Base-by-base conservation (phyloP, 1,140 invertebrate genomes). In the Phymastichus coffea region DNA sequence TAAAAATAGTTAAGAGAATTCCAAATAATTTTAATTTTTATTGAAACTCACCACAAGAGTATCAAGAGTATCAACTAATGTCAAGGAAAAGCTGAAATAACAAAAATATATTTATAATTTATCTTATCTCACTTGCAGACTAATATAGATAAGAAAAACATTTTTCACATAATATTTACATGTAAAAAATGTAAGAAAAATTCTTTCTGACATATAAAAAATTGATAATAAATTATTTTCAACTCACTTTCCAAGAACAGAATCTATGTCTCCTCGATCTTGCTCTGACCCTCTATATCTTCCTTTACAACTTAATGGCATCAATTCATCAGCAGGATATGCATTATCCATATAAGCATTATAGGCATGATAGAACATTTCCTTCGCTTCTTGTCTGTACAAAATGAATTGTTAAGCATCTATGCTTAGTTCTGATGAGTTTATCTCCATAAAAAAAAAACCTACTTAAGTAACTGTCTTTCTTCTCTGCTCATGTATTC, bases 291-390 rank as follows among this genome's bases (percentile, higher is more conserved):
- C 92, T 66, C 95, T 81, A 76, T 89, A 97, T 51, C 97, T 81
- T 35, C 95, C 96, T 73, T 91, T 88, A 78, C 97, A 99, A 73
- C 90, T 95, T 22, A 99, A 81, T 2, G 97, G 97, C 95, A 98
- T 98, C 41, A 99, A 80, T 80, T 99, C 97, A 85, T 99, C 97
- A 23, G 95, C 95, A 57, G 97, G 97, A 83, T 94, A 99, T 15
- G 97, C 97, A 85, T 98, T 92, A 64, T 92, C 86, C 94, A 98
- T 98, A 68, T 99, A 99, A 19, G 93, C 90, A 70, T 89, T 85
- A 75, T 97, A 99, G n/a, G 93, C 95, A 86, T 98, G 96, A 79
- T 95, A 94, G 78, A 98, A 98, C 94, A 98, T 97, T 70, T 94
- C 90, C 41, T 91, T 82, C 12, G 94, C 87, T 80, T 96, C 88